A percentile compares a stretch with the other conserved stretches of the same genome.
Evolutionary conservation across 2,113 vertebrate genomes (phyloP).

Genomic region (Oreocharis arfaki): DNA sequence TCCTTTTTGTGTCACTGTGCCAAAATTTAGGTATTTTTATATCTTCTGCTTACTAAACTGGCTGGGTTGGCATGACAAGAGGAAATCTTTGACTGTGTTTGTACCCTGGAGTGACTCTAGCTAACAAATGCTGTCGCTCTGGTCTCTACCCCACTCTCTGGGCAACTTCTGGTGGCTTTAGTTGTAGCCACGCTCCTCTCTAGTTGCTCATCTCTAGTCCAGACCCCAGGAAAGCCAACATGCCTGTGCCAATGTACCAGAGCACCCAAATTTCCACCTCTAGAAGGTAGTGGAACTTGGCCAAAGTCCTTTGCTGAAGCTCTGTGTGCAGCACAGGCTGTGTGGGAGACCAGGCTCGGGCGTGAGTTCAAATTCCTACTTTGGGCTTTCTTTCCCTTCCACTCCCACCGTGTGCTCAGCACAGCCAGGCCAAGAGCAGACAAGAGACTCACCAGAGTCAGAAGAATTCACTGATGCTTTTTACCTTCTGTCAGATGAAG

Average conservation of each 20-base stretch:
- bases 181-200: not conserved
- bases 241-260: rapidly evolving
- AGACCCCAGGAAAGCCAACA: not conserved
- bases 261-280: not conserved
- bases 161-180: not conserved
- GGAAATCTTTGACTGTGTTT: not conserved
- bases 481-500: not conserved
- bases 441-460: not conserved
- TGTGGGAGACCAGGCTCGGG: not conserved
- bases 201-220: too few species aligned
- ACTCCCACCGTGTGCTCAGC: not conserved
- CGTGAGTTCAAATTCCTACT: rapidly evolving
- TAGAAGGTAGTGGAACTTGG: not conserved
- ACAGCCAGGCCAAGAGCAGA: not conserved
- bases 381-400: not conserved
- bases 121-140: rapidly evolving
- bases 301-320: not conserved
- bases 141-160: not conserved
- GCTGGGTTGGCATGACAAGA: not conserved
- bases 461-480: not conserved
- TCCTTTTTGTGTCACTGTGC: not conserved
- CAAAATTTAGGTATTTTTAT: not conserved
- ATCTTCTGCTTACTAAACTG: not conserved
- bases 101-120: not conserved
- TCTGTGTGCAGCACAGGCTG: not conserved